Percentiles rank a stretch among this genome's conserved stretches.
phyloP scores from a whole-genome alignment of 1,140 invertebrate genomes.

The Scaptomyza hsui region DNA sequence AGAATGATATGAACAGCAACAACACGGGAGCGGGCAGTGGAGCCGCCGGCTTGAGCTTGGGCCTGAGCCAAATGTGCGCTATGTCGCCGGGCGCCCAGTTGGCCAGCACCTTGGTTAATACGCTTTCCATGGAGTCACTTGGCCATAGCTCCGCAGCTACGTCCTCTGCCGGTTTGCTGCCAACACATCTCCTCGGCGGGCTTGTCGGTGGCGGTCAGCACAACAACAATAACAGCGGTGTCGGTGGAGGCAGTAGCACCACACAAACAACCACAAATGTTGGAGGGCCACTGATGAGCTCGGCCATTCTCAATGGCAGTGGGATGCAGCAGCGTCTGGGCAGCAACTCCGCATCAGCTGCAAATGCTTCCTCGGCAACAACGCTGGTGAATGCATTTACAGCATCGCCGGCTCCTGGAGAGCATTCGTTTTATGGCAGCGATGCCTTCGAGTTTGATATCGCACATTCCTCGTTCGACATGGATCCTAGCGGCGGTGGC shows the following conservation, averaged over 20 bases:
- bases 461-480: constrained; percentile 81
- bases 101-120: constrained; percentile 69
- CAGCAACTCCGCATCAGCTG: constrained; percentile 49
- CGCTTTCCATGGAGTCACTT: constrained; percentile 71
- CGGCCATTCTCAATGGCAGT: constrained; percentile 88
- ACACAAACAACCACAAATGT: constrained; percentile 81
- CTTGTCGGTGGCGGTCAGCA: constrained; percentile 77
- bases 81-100: constrained; percentile 75
- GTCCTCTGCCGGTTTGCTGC: constrained; percentile 49
- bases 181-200: constrained; percentile 68
- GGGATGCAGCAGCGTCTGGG: constrained; percentile 73
- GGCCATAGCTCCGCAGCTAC: constrained; percentile 40
- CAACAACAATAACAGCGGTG: constrained; percentile 38
- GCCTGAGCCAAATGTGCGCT: constrained; percentile 55
- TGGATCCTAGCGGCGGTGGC: constrained; percentile 79
- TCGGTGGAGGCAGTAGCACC: constrained; percentile 30
- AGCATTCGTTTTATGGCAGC: constrained; percentile 66
- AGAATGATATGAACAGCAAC: constrained; percentile 85
- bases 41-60: constrained; percentile 20
- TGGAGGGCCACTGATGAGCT: constrained; percentile 88
- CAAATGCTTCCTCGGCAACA: constrained; percentile 66
- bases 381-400: constrained; percentile 70
- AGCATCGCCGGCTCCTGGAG: constrained; percentile 68
- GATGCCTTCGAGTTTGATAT: constrained; percentile 82
- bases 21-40: constrained; percentile 51